Percentiles rank a stretch among this genome's conserved stretches.
Evolutionary conservation across 1,140 invertebrate genomes (phyloP).

Genomic region (Cepaea nemoralis): DNA sequence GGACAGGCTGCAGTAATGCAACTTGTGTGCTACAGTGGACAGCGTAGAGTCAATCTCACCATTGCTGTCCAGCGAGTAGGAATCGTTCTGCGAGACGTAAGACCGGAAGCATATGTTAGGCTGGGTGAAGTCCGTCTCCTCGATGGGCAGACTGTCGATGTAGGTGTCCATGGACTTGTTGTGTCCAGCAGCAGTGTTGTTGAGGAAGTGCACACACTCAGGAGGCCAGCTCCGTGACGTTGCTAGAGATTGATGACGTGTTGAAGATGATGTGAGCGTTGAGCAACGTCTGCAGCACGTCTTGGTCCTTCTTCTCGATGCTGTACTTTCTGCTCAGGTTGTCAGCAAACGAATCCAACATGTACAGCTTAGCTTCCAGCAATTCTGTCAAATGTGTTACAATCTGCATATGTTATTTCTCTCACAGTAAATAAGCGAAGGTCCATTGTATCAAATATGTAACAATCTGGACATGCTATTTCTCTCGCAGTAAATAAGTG

Average conservation of each 20-base stretch:
- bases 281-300: not conserved
- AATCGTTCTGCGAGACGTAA: not conserved
- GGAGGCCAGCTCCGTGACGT: not conserved
- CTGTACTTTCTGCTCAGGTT: constrained; percentile 15
- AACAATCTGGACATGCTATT: too few relatives aligned
- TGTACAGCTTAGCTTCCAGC: constrained; percentile 23
- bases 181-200: constrained; percentile 8
- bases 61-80: constrained; percentile 7
- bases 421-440: too few relatives aligned
- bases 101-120: not conserved
- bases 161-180: not conserved
- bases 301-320: not conserved
- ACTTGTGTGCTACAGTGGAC: constrained; percentile 47
- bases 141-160: not conserved
- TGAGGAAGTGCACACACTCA: constrained; percentile 13
- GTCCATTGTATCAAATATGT: not conserved
- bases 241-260: not conserved
- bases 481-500: too few relatives aligned
- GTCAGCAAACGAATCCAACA: constrained; percentile 2
- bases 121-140: not conserved
- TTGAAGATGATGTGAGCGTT: constrained; percentile 15
- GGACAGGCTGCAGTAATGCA: constrained; percentile 56
- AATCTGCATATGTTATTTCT: too few relatives aligned
- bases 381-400: not conserved
- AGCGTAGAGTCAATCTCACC: constrained; percentile 36